Evolutionary conservation across 2,113 vertebrate genomes (phyloP), one percentile per base, ranked within the genome.

Genomic region (Marmota monax): DNA sequence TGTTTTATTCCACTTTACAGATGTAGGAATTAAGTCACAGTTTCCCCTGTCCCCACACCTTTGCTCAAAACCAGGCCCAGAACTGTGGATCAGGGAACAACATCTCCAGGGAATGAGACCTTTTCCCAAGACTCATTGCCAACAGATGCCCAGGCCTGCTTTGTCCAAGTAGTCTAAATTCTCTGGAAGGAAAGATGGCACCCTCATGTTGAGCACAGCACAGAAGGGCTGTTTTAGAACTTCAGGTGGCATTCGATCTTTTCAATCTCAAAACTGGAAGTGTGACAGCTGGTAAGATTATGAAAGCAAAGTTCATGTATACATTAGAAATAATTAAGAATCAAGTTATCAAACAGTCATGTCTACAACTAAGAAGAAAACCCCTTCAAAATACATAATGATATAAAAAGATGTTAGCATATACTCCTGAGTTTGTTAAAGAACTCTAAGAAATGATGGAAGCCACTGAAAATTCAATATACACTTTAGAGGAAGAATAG

Each of bases 401-500:
- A 29, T 69, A 34, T 69, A 69, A 34, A 34, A 67, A 67, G 39
- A 45, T 48, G 99, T 99, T 97, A 94, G 32, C 12, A 8, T 5
- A 2, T 34, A 51, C 29, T 56, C 56, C 27, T 27, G 13, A 53
- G 69, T 92, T 99, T 98, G 98, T 99, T 97, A 98, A 99, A 96
- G 99, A 98, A 94, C 98, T 99, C n/a, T 98, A 98, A 97, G 98
- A 99, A 98, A 98, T 99, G 92, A 99, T 99, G 98, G 98, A 98
- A 88, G 98, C 99, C 96, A 97, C 97, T 97, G 99, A 99, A 98
- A 98, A 96, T 82, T 98, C 98, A 65, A 98, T 99, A 72, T 98
- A 69, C 87, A 74, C 88, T 82, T 98, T 99, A 86, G 99, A 99
- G 97, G 98, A 99, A 98, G 98, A 99, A 18, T 98, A 99, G 90